A percentile compares a stretch with the other conserved stretches of the same genome.
Evolutionary conservation across 2,888 invertebrate species (phyloP).

Genomic region (Cenopis cana): DNA sequence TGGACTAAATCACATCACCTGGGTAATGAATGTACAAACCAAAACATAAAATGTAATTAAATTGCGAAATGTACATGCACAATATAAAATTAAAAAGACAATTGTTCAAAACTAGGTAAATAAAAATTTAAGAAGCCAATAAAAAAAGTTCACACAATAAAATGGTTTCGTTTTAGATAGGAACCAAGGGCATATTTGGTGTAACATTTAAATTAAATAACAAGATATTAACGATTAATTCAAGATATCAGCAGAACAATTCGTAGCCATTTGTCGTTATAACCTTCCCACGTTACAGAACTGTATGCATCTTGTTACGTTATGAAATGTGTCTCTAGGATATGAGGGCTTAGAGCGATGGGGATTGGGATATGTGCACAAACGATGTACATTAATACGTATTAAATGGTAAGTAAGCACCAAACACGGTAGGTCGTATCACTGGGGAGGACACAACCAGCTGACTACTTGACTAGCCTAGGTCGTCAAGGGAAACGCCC

Average conservation of each 20-base stretch:
- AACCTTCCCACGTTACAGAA: neutral
- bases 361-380: too few species aligned
- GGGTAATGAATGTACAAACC: neutral
- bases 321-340: too few species aligned
- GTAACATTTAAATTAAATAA: neutral
- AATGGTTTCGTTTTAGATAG: neutral
- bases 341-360: too few species aligned
- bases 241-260: neutral
- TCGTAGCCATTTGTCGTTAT: neutral
- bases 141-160: slow-evolving; percentile 1
- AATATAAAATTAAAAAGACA: slow-evolving; percentile 9
- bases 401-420: too few species aligned
- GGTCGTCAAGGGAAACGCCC: neutral
- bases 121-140: too few species aligned
- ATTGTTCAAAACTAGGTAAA: slow-evolving; percentile 28
- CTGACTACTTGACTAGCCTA: neutral
- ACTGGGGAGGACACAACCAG: neutral
- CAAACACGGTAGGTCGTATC: too few species aligned
- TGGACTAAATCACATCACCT: slow-evolving; percentile 13
- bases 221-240: neutral
- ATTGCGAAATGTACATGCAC: neutral
- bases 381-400: too few species aligned
- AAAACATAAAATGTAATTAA: slow-evolving; percentile 4
- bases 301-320: neutral
- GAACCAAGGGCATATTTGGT: neutral